phyloP scores from a whole-genome alignment of 2,888 invertebrate genomes.

The Ophion costatus region DNA sequence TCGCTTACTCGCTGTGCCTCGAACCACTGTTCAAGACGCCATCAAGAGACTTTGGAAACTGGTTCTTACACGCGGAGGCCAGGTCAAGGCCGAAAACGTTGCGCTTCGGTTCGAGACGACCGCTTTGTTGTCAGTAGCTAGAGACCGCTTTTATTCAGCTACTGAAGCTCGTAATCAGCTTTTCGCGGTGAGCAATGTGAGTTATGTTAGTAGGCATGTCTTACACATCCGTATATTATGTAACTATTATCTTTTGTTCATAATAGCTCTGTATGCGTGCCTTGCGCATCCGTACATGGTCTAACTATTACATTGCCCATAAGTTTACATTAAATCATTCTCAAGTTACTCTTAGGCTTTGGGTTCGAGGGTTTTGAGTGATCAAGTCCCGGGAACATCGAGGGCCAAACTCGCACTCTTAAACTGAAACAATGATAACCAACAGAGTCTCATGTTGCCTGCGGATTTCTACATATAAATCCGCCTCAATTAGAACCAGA shows the following conservation, averaged over 20 bases:
- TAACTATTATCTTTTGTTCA: slow-evolving; percentile 1
- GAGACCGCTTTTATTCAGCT: not conserved
- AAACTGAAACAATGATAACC: slow-evolving; percentile 12
- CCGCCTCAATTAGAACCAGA: not conserved
- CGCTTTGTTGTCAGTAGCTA: not conserved
- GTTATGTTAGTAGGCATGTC: slow-evolving; percentile 13
- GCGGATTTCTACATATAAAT: not conserved
- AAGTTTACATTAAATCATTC: not conserved
- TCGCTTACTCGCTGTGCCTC: no score
- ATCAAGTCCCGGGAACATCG: slow-evolving; percentile 25
- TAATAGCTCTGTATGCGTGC: slow-evolving; percentile 19
- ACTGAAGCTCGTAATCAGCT: no score
- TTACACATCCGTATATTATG: slow-evolving; percentile 10
- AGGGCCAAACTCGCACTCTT: slow-evolving; percentile 19
- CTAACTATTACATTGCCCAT: not conserved
- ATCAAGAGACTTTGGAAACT: no score
- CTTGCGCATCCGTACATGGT: not conserved
- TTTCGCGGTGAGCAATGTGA: no score
- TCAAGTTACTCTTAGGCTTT: not conserved
- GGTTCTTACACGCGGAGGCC: no score
- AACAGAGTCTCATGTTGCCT: not conserved
- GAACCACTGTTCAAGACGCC: no score
- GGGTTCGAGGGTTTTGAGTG: slow-evolving; percentile 29
- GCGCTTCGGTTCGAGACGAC: not conserved
- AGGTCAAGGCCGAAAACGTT: no score